Evolutionary conservation across 2,113 vertebrate species (phyloP).

Genomic region (Apteryx owenii): DNA sequence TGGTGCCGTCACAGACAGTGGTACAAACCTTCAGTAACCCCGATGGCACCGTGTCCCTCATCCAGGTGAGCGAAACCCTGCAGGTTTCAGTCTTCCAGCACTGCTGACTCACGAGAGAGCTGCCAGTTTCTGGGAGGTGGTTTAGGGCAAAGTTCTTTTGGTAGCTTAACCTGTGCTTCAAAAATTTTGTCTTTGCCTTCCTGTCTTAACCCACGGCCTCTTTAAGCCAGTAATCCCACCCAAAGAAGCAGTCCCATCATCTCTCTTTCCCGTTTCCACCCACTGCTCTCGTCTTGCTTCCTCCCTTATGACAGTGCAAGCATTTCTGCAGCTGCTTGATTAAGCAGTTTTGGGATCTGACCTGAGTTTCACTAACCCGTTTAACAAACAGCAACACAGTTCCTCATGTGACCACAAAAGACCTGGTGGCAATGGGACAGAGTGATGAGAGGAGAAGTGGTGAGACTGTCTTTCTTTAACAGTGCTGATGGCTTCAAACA

Average conservation of each 20-base stretch:
- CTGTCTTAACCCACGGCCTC: rapidly evolving
- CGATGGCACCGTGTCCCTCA: slow-evolving; percentile 96
- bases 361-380: background rate
- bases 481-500: background rate
- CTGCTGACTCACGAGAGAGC: rapidly evolving
- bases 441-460: background rate
- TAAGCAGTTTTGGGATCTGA: background rate
- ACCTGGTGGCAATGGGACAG: rapidly evolving
- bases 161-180: background rate
- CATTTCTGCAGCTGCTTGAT: background rate
- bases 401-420: rapidly evolving
- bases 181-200: background rate
- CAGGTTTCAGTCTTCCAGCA: rapidly evolving
- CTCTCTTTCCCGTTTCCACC: background rate
- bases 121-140: rapidly evolving
- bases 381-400: rapidly evolving
- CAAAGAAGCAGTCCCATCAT: background rate
- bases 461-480: background rate
- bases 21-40: slow-evolving; percentile 99
- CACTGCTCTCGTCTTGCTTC: background rate
- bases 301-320: background rate
- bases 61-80: slow-evolving; percentile 84
- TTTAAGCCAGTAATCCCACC: background rate
- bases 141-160: background rate
- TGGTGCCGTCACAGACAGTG: slow-evolving; percentile 95